These are phyloP conservation scores for Macrochelys suwanniensis DNA, from an alignment of 2,797 vertebrate genomes.

Conservation along the genomic window DNA sequence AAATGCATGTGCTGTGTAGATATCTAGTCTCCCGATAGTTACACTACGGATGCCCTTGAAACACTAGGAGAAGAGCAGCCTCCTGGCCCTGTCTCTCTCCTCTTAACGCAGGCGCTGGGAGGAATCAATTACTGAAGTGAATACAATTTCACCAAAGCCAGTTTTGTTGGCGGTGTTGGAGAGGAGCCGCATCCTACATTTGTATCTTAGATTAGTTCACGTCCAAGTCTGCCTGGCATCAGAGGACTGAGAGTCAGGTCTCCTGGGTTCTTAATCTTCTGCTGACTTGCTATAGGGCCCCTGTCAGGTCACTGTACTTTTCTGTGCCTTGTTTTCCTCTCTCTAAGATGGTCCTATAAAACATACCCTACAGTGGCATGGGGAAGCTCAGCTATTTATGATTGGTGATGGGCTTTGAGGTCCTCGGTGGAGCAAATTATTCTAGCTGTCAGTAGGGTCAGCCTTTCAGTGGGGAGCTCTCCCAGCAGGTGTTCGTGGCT, in stretches of 20 bases:
- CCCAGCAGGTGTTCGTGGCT: neutral
- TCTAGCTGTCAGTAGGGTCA: neutral
- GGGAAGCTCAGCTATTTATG: too few species aligned
- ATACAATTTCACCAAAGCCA: accelerated
- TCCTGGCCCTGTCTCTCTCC: neutral
- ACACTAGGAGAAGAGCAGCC: neutral
- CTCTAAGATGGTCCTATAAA: neutral
- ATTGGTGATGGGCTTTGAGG: neutral
- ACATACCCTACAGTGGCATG: neutral
- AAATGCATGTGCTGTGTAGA: neutral
- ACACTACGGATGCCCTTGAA: neutral
- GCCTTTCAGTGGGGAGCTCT: neutral
- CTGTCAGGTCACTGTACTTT: neutral
- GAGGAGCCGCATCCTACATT: neutral
- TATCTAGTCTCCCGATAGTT: neutral
- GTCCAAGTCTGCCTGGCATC: neutral
- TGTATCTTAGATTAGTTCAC: neutral
- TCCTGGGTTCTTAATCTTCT: neutral
- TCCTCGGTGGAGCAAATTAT: neutral
- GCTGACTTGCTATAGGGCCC: neutral
- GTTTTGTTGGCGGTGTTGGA: neutral
- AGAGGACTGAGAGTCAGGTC: neutral
- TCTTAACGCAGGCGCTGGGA: neutral
- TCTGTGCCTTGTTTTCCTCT: neutral
- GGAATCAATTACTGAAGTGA: neutral